These are phyloP conservation scores for Tupaia chinensis DNA, from an alignment of 2,113 vertebrate genomes.

Conservation along the genomic window DNA sequence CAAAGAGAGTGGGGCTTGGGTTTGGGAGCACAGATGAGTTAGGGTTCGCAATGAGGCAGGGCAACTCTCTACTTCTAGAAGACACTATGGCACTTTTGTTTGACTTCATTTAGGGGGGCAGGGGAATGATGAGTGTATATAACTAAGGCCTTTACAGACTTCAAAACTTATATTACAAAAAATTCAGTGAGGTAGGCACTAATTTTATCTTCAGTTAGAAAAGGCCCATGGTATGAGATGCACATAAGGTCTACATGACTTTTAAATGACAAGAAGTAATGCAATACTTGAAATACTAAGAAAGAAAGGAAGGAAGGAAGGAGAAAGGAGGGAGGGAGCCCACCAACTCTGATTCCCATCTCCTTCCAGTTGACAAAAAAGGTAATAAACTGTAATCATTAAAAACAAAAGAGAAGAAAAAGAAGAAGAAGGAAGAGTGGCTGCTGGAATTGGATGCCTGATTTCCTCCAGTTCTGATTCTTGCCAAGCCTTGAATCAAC, in stretches of 20 bases:
- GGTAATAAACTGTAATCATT: not conserved
- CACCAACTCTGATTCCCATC: not conserved
- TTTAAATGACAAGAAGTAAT: not conserved
- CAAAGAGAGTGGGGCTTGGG: not conserved
- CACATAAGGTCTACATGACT: not conserved
- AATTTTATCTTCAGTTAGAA: constrained; percentile 43
- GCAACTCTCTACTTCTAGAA: not conserved
- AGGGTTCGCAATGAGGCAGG: not conserved
- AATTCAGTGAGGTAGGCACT: not conserved
- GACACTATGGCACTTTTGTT: not conserved
- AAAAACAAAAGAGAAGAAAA: not conserved
- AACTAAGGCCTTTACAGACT: not conserved
- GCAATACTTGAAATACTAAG: not conserved
- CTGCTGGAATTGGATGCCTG: not conserved
- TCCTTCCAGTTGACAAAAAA: constrained; percentile 2
- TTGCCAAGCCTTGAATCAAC: not conserved
- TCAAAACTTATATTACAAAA: constrained; percentile 9
- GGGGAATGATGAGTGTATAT: not conserved
- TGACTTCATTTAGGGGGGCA: not conserved
- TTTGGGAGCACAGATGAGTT: not conserved
- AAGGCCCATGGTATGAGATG: not conserved
- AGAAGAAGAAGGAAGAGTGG: not conserved
- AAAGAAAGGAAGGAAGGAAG: not conserved
- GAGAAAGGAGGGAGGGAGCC: not conserved
- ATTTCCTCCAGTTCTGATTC: not conserved